A percentile compares a stretch with the other conserved stretches of the same genome.
Evolutionary conservation across 2,888 invertebrate species (phyloP).

Genomic region (Hyles lineata): DNA sequence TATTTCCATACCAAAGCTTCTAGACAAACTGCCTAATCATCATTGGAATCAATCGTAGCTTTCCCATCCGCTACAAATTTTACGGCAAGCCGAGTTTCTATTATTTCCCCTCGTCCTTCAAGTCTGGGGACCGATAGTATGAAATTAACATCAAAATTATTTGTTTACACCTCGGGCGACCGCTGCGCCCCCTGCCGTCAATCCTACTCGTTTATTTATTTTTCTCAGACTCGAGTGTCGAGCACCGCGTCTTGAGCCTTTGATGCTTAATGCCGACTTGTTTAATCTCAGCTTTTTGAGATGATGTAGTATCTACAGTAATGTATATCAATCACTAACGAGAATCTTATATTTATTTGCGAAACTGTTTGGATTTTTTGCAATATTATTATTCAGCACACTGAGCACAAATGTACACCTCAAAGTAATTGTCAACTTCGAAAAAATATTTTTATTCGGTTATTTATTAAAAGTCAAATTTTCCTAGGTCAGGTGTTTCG

Average conservation of each 20-base stretch:
- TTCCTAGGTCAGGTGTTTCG: neutral
- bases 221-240: conserved; percentile 23
- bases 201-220: conserved; percentile 25
- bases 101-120: neutral
- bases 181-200: conserved; percentile 28
- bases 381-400: too few species aligned
- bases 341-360: neutral
- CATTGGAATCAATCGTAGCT: neutral
- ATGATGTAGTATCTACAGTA: neutral
- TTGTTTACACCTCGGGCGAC: conserved; percentile 45
- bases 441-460: too few species aligned
- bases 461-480: neutral
- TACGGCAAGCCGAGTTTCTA: neutral
- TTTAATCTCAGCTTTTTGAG: neutral
- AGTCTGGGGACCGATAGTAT: conserved; percentile 29
- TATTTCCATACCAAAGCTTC: neutral
- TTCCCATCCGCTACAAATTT: conserved; percentile 14
- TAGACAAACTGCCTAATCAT: neutral
- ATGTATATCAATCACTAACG: neutral
- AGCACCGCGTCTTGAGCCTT: neutral
- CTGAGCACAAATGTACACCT: too few species aligned
- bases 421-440: too few species aligned
- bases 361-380: neutral
- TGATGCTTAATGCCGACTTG: neutral
- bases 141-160: conserved; percentile 53